Base-by-base conservation (phyloP, 2,888 invertebrate genomes). In the Elegia similella region DNA sequence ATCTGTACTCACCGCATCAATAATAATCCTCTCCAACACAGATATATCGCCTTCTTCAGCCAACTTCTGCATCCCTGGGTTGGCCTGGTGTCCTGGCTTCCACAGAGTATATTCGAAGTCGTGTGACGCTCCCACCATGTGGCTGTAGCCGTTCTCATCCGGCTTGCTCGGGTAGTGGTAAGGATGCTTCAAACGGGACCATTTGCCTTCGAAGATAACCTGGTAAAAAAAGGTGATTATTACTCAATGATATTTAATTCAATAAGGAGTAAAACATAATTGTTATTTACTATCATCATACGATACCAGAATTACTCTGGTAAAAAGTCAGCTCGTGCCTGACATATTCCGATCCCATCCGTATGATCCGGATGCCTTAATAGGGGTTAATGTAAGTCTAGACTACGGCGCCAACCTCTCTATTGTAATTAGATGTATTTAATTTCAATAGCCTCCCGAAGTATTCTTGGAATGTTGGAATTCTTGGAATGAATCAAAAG, bases 51-150 rank as follows among this genome's bases (percentile, higher is more conserved):
- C 78, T 0, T 71, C 63, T 56, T 82, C 86, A 8, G 86, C 87
- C 2, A 89, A 63, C 6, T 52, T n/a, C 60, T 74, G 72, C 50
- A 90, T 61, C 0, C 86, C 89, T 0, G 62, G 54, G 1, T 67
- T 73, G 6, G 89, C 88, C 10, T 71, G 69, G 1, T 65, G 64
- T 0, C 83, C 84, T 30, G 71, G 75, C 42, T 81, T 66, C 90
- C 90, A 91, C 5, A 91, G 56, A 0, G 67, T 71, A 58, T 72
- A 85, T 38, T 76, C 62, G 59, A 62, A 75, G 1, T 73, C 75
- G 60, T 91, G 91, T 0, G 89, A 88, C 0, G 88, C 86, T 0
- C 91, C 91, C 0, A 91, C 73, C 84, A 91, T 82, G 63, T 86
- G 80, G 34, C 86, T 87, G 68, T 84, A 91, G 0, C 84, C 84